Percentiles rank a stretch among this genome's conserved stretches.
phyloP scores from a whole-genome alignment of 2,113 vertebrate species.

The Tragelaphus buxtoni region DNA sequence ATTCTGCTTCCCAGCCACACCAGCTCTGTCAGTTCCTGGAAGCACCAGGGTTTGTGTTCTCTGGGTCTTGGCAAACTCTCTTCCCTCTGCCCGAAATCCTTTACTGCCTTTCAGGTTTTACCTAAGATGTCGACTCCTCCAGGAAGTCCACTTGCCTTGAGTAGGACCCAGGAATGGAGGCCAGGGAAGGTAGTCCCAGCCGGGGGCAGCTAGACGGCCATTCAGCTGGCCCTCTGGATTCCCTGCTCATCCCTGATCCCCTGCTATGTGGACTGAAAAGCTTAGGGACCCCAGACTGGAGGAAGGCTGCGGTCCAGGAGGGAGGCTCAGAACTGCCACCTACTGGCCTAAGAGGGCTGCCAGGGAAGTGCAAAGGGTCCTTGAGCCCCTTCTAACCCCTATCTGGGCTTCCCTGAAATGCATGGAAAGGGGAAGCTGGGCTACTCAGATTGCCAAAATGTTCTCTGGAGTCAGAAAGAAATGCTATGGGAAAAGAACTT shows the following conservation, averaged over 20 bases:
- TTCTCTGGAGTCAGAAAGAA: neutral
- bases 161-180: neutral
- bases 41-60: neutral
- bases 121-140: neutral
- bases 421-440: fast-evolving
- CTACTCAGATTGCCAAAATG: neutral
- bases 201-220: neutral
- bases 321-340: conserved; percentile 40
- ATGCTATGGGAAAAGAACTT: neutral
- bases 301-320: neutral
- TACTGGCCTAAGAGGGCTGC: neutral
- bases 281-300: neutral
- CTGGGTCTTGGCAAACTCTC: neutral
- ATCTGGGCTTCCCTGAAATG: neutral
- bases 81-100: neutral
- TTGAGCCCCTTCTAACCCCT: neutral
- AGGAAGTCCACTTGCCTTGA: neutral
- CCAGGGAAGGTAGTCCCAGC: neutral
- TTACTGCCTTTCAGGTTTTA: neutral
- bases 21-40: neutral
- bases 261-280: neutral
- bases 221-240: neutral
- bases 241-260: too few relatives aligned
- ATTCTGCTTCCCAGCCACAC: neutral
- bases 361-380: fast-evolving